Conservation (phyloP, 2,797 vertebrate genomes). For the Ptychobarbus kaznakovi region DNA sequence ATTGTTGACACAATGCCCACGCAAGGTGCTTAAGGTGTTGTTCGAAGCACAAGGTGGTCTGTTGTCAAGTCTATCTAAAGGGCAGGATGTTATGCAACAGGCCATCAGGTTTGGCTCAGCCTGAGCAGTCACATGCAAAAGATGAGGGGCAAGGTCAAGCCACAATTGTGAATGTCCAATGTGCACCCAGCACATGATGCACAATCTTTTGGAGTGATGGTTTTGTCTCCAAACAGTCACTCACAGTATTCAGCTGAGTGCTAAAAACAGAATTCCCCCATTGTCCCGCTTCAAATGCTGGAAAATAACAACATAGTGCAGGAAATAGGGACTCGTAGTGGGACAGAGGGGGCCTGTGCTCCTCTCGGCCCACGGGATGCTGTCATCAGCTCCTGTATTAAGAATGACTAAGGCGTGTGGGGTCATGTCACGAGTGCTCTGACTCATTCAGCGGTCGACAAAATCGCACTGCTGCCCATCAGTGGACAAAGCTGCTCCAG, state of each 20-base stretch:
- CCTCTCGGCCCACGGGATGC: not conserved
- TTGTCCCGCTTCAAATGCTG: constrained; percentile 10
- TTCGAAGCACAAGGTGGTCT: constrained; percentile 17
- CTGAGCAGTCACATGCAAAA: constrained; percentile 40
- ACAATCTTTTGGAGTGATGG: not conserved
- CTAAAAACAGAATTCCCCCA: constrained; percentile 37
- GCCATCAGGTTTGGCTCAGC: constrained; percentile 3
- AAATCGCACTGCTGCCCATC: constrained; percentile 1
- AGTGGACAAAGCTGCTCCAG: not conserved
- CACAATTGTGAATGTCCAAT: constrained; percentile 7
- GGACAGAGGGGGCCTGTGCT: constrained; percentile 28
- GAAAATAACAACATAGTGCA: constrained; percentile 26
- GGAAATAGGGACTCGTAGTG: constrained; percentile 22
- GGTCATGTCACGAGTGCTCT: constrained; percentile 17
- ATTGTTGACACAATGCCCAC: constrained; percentile 32
- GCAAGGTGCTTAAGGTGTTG: constrained; percentile 23
- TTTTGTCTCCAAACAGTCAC: not conserved
- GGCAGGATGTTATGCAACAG: constrained; percentile 34
- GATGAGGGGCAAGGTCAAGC: constrained; percentile 31
- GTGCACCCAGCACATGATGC: constrained; percentile 14
- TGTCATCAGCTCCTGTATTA: constrained; percentile 23
- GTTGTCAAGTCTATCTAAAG: constrained; percentile 25
- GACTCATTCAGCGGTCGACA: constrained; percentile 30
- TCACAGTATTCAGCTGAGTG: constrained; percentile 3
- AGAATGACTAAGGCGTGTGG: constrained; percentile 13